These are phyloP conservation scores for Apotomis betuletana DNA, from an alignment of 2,888 invertebrate genomes.

Conservation along the genomic window DNA sequence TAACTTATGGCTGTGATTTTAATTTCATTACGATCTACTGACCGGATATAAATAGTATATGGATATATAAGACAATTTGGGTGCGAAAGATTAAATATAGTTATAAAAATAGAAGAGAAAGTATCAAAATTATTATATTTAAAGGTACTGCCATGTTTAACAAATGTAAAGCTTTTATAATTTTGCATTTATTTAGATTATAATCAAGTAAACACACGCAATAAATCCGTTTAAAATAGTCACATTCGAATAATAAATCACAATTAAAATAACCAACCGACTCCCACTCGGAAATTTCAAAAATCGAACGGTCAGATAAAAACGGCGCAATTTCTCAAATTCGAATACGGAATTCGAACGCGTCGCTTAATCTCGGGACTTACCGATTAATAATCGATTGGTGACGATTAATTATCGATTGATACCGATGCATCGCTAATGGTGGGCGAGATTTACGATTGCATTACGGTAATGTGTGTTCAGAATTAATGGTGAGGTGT, in stretches of 20 bases:
- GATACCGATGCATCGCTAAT: constrained; percentile 59
- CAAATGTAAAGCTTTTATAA: background rate
- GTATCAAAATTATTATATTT: too few relatives aligned
- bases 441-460: constrained; percentile 66
- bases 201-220: background rate
- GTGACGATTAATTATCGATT: constrained; percentile 62
- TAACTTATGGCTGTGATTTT: too few relatives aligned
- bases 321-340: constrained; percentile 38
- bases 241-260: constrained; percentile 22
- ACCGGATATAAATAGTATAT: too few relatives aligned
- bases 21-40: too few relatives aligned
- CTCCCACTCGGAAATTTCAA: constrained; percentile 7
- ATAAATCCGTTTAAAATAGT: constrained; percentile 17
- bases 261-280: constrained; percentile 24
- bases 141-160: too few relatives aligned
- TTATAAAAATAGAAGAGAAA: too few relatives aligned
- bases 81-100: too few relatives aligned
- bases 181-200: constrained; percentile 1
- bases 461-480: constrained; percentile 58
- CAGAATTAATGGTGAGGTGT: constrained; percentile 28
- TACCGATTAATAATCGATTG: constrained; percentile 30
- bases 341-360: constrained; percentile 52
- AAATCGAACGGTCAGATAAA: constrained; percentile 25
- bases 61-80: too few relatives aligned
- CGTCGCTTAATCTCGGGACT: constrained; percentile 28